Percentiles rank a stretch among this genome's conserved stretches.
Conservation (phyloP, 37 sponge, comb jelly and placozoan species). For the Theonella swinhoei region DNA sequence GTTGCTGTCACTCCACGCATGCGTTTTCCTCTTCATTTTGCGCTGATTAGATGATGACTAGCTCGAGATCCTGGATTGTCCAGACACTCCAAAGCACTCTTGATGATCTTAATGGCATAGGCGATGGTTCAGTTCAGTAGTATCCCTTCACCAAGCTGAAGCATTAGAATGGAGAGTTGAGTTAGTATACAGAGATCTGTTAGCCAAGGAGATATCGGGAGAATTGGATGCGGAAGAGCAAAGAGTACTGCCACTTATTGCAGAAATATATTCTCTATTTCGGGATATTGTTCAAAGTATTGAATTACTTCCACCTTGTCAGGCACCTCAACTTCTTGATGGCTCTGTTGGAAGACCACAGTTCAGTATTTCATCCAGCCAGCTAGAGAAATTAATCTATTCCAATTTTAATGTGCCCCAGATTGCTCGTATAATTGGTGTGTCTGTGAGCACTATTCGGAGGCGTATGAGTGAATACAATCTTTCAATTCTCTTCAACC, state of each 20-base stretch:
- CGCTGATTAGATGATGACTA: too few species aligned
- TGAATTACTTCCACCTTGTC: neutral
- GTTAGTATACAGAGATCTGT: slow-evolving; percentile 11
- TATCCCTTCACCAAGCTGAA: too few species aligned
- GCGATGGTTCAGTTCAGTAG: too few species aligned
- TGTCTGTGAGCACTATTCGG: slow-evolving; percentile 29
- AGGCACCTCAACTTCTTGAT: neutral
- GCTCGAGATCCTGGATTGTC: too few species aligned
- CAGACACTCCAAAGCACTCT: too few species aligned
- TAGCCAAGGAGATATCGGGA: slow-evolving; percentile 15
- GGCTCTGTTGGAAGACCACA: slow-evolving; percentile 9
- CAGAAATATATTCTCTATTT: neutral
- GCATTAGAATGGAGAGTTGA: slow-evolving; percentile 20
- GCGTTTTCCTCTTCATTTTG: too few species aligned
- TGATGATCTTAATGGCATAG: too few species aligned
- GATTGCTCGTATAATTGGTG: slow-evolving; percentile 23
- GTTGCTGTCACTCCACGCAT: too few species aligned
- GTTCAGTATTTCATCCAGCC: slow-evolving; percentile 2
- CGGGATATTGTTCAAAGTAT: neutral
- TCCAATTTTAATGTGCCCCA: slow-evolving; percentile 12
- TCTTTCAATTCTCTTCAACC: slow-evolving; percentile 15
- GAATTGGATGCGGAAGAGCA: neutral
- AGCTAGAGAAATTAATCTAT: slow-evolving; percentile 11
- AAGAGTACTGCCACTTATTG: neutral
- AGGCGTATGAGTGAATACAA: slow-evolving; percentile 21